Percentiles rank a stretch among this genome's conserved stretches.
Conservation (phyloP, 2,113 vertebrate species). For the Cyphomyrus discorhynchus region DNA sequence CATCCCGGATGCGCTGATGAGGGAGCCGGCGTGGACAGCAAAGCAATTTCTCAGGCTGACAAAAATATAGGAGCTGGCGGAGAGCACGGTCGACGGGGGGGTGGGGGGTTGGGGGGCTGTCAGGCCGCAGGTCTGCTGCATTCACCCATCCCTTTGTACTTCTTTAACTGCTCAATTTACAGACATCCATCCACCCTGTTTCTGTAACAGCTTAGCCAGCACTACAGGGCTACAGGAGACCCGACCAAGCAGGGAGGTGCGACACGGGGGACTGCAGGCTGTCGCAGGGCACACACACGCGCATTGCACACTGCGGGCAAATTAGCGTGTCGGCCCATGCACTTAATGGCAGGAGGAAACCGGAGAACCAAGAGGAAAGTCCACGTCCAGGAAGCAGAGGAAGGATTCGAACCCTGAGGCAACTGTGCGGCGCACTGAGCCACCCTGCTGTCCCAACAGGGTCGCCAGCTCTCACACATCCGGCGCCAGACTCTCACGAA, state of each 20-base stretch:
- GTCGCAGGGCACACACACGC: not conserved
- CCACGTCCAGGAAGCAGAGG: not conserved
- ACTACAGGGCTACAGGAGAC: not conserved
- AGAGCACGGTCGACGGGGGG: not conserved
- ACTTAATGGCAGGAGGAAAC: not conserved
- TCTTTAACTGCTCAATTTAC: not conserved
- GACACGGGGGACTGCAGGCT: not conserved
- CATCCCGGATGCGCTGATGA: not conserved
- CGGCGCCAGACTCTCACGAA: not conserved
- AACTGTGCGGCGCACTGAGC: not conserved
- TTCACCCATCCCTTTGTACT: not conserved
- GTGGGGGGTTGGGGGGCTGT: not conserved
- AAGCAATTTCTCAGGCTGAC: not conserved
- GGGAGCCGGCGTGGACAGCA: not conserved
- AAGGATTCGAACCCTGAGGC: not conserved
- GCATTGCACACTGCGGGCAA: not conserved
- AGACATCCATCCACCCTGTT: not conserved
- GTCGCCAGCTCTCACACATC: not conserved
- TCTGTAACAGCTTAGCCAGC: not conserved
- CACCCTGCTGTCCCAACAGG: not conserved
- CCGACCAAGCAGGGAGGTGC: not conserved
- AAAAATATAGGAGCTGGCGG: not conserved
- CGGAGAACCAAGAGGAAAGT: not conserved
- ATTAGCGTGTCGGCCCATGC: not conserved
- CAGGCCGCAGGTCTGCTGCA: not conserved